Conservation (phyloP, 2,797 vertebrate species). For the Poeciliopsis gracilis region DNA sequence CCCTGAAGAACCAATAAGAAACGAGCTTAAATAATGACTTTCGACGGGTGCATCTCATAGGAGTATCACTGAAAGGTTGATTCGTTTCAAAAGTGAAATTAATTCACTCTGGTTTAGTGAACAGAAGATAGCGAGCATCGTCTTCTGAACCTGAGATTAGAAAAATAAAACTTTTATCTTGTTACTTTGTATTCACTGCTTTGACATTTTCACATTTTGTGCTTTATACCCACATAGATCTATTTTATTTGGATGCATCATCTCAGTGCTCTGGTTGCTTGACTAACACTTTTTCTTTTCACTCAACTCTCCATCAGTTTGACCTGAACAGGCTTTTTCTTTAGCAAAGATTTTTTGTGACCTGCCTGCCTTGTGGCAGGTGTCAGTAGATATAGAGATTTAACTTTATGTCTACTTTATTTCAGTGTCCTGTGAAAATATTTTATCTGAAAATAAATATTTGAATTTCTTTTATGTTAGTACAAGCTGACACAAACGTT, state of each 20-base stretch:
- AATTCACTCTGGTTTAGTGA: too few species aligned
- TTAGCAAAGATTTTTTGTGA: background rate
- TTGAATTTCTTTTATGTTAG: background rate
- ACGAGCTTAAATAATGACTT: background rate
- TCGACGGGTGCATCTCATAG: background rate
- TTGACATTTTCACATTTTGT: too few species aligned
- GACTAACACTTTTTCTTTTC: background rate
- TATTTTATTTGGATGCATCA: too few species aligned
- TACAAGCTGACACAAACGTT: background rate
- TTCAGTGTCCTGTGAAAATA: background rate
- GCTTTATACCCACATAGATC: too few species aligned
- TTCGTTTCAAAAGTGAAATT: background rate
- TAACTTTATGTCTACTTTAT: background rate
- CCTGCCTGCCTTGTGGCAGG: background rate
- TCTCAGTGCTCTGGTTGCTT: background rate
- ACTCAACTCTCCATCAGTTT: background rate
- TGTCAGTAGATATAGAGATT: background rate
- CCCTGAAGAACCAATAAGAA: conserved; percentile 74
- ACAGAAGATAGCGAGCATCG: too few species aligned
- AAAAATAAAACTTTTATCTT: too few species aligned
- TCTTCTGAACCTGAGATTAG: too few species aligned
- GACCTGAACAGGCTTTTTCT: background rate
- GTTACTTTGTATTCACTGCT: too few species aligned
- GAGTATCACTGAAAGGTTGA: background rate
- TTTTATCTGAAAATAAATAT: background rate